Base-by-base conservation (phyloP, 2,113 vertebrate species). In the Saimiri boliviensis region DNA sequence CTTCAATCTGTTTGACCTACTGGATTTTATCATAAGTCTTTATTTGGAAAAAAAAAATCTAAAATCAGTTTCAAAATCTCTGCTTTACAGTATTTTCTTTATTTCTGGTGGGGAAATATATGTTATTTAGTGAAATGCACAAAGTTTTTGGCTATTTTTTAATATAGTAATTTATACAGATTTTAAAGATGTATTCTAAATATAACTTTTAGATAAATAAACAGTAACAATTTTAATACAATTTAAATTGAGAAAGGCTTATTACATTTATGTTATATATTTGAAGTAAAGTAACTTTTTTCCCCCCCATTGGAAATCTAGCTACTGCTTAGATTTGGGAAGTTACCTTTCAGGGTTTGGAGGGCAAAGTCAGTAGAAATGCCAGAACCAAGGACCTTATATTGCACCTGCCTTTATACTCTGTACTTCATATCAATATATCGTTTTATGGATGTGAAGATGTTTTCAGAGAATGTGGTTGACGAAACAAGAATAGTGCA, bases 171-270 rank as follows among this genome's bases (percentile, higher is more conserved):
- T 79, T 88, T 11, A 58, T 11, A 14, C 1, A 40, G 6, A 2
- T 21, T 90, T 81, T 76, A 63, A 42, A 68, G 20, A 82, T 84
- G 32, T 54, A 70, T 93, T 82, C 37, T 74, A 20, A 60, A 66
- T 11, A 21, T 47, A 83, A 92, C 37, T 66, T 84, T 91, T n/a
- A 94, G 32, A 56, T 77, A 49, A 95, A 56, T 77, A 49, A 95
- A 11, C 9, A 56, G 16, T 14, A 66, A 73, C 3, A 58, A 60
- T 86, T 80, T 84, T 71, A 81, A 95, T 85, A 52, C 56, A 83
- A 96, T 77, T 91, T 54, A 81, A 58, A 93, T 93, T 82, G 23
- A 32, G 7, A 70, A 95, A 52, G n/a, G 0, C 30, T 54, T 91
- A 17, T 76, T 86, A 40, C 35, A 32, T 58, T 90, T 77, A 81